phyloP scores from a whole-genome alignment of 2,113 vertebrate species.

The Oncorhynchus clarkii region DNA sequence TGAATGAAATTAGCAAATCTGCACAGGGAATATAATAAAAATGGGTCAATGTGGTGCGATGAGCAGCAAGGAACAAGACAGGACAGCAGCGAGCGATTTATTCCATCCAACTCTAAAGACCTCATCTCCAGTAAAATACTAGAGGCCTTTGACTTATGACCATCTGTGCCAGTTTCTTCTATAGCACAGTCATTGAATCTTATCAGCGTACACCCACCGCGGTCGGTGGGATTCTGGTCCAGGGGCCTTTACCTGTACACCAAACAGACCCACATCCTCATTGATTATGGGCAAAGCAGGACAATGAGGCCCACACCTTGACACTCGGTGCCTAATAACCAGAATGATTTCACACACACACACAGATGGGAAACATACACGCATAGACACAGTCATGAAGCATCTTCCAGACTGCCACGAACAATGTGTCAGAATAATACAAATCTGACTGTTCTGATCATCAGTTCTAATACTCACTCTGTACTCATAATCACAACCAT shows the following conservation, averaged over 20 bases:
- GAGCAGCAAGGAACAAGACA: not conserved
- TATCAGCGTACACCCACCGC: too few species aligned
- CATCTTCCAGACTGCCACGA: not conserved
- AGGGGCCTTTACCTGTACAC: too few species aligned
- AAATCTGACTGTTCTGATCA: slow-evolving; percentile 3
- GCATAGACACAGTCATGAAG: not conserved
- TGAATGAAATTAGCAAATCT: not conserved
- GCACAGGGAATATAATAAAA: slow-evolving; percentile 18
- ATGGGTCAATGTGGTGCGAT: slow-evolving; percentile 27
- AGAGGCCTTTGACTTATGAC: too few species aligned
- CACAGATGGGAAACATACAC: not conserved
- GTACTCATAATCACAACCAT: slow-evolving; percentile 63
- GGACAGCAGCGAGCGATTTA: not conserved
- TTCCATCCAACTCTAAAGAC: not conserved
- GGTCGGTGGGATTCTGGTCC: too few species aligned
- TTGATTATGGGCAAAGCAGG: too few species aligned
- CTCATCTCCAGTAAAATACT: not conserved
- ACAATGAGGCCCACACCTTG: too few species aligned
- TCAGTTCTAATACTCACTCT: slow-evolving; percentile 70
- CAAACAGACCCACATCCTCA: too few species aligned
- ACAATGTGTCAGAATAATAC: not conserved
- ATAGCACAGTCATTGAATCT: too few species aligned
- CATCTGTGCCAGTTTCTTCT: too few species aligned
- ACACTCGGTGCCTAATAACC: too few species aligned
- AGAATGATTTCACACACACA: not conserved